A percentile compares a stretch with the other conserved stretches of the same genome.
Conservation (phyloP, 2,888 invertebrate genomes). For the Fragum fragum region DNA sequence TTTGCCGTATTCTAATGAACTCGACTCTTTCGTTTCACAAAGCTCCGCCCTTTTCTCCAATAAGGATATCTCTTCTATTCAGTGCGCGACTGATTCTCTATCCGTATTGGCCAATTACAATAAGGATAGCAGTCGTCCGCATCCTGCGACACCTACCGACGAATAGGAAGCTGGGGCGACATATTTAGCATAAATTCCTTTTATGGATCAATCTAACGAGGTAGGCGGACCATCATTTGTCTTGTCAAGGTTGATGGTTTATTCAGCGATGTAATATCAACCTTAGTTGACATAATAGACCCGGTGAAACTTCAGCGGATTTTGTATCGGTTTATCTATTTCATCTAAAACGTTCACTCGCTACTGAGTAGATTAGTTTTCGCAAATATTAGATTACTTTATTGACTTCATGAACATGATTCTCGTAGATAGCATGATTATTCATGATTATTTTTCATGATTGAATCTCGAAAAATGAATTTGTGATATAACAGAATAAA, state of each 20-base stretch:
- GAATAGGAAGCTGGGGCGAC: slow-evolving; percentile 12
- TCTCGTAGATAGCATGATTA: not conserved
- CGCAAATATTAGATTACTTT: slow-evolving; percentile 6
- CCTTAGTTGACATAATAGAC: not conserved
- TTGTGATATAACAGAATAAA: not conserved
- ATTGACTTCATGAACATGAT: slow-evolving; percentile 3
- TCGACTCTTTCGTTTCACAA: slow-evolving; percentile 2
- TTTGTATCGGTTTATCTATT: not conserved
- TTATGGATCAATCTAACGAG: slow-evolving; percentile 17
- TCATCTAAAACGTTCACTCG: slow-evolving; percentile 2
- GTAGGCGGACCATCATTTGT: slow-evolving; percentile 4
- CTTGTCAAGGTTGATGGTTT: slow-evolving; percentile 12
- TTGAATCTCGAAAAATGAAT: not conserved
- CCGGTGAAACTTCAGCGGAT: not conserved
- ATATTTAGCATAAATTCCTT: slow-evolving; percentile 12
- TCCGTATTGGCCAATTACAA: slow-evolving; percentile 47
- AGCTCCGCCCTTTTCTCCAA: slow-evolving; percentile 19
- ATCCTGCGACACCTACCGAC: slow-evolving; percentile 11
- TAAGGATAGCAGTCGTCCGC: not conserved
- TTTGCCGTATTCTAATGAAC: slow-evolving; percentile 35
- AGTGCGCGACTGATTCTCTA: slow-evolving; percentile 10
- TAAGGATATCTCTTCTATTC: not conserved
- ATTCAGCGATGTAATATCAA: slow-evolving; percentile 1
- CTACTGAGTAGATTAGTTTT: not conserved
- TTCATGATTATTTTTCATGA: not conserved